These are phyloP conservation scores for Petrocephalus microphthalmus DNA, from an alignment of 2,113 vertebrate genomes.

Conservation along the genomic window DNA sequence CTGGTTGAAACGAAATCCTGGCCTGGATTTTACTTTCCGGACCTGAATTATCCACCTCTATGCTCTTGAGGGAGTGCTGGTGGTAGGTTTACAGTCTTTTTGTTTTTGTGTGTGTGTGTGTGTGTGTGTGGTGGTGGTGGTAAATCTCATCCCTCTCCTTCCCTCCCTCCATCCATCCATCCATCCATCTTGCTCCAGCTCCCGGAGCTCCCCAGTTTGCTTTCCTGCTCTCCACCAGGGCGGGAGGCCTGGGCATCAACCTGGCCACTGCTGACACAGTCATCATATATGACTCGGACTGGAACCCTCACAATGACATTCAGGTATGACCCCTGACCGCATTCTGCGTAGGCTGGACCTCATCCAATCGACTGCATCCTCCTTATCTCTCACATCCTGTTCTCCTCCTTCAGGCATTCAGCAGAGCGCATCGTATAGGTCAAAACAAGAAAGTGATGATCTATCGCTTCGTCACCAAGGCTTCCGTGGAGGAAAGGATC, in stretches of 20 bases:
- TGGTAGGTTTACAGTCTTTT: background rate
- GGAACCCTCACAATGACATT: conserved; percentile 98
- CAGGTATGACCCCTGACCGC: conserved; percentile 65
- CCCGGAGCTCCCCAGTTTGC: conserved; percentile 95
- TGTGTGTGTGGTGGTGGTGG: background rate
- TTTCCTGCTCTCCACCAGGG: conserved; percentile 93
- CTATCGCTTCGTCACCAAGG: conserved; percentile 95
- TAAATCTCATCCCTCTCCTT: background rate
- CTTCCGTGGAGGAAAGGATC: conserved; percentile 94
- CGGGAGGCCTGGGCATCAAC: conserved; percentile 95
- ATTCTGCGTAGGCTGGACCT: background rate
- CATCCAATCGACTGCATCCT: background rate
- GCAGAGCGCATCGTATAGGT: conserved; percentile 94
- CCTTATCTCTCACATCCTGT: background rate
- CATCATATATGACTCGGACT: conserved; percentile 96
- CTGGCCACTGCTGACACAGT: conserved; percentile 96
- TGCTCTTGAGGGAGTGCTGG: background rate
- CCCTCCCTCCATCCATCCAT: background rate
- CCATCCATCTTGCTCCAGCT: conserved; percentile 55
- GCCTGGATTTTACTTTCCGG: too few relatives aligned
- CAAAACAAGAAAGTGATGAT: conserved; percentile 99
- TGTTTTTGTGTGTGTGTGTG: too few relatives aligned
- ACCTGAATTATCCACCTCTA: too few relatives aligned
- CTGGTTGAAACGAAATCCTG: too few relatives aligned
- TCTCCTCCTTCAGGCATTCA: conserved; percentile 79